Evolutionary conservation across 1,140 invertebrate species (phyloP).

Genomic region (Venturia canescens): DNA sequence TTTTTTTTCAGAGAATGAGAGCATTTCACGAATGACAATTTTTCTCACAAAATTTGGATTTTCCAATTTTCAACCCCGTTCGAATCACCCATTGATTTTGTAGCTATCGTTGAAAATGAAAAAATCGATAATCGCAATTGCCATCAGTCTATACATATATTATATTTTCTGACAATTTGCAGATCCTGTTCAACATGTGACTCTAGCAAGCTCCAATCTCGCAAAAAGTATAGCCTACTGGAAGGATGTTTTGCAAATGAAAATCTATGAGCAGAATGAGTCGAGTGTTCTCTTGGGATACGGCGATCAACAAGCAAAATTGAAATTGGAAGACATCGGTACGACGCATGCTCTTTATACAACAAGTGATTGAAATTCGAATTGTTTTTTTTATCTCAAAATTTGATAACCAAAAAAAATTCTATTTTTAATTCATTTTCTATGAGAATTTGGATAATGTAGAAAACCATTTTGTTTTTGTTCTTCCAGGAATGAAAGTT

Average conservation of each 20-base stretch:
- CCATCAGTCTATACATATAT: neutral
- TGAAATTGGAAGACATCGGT: constrained; percentile 87
- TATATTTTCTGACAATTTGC: constrained; percentile 56
- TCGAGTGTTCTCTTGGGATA: constrained; percentile 84
- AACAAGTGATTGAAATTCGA: constrained; percentile 29
- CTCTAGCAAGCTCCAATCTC: constrained; percentile 88
- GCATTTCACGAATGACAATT: too few species aligned
- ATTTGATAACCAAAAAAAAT: constrained; percentile 11
- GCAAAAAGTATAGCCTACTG: constrained; percentile 88
- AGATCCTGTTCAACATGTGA: constrained; percentile 92
- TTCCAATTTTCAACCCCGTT: too few species aligned
- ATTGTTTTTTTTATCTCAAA: constrained; percentile 50
- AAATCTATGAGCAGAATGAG: constrained; percentile 81
- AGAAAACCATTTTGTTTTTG: constrained; percentile 20
- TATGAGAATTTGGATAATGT: too few species aligned
- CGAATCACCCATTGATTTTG: too few species aligned
- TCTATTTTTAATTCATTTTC: too few species aligned
- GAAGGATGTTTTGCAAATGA: constrained; percentile 87
- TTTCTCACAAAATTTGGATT: too few species aligned
- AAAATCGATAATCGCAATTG: too few species aligned
- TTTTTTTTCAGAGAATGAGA: neutral
- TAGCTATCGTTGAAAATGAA: too few species aligned
- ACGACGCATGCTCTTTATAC: constrained; percentile 37
- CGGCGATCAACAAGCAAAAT: constrained; percentile 84
- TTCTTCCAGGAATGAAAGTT: constrained; percentile 79